Evolutionary conservation across 1,140 invertebrate genomes (phyloP).

Genomic region (Ptiloglossa arizonensis): DNA sequence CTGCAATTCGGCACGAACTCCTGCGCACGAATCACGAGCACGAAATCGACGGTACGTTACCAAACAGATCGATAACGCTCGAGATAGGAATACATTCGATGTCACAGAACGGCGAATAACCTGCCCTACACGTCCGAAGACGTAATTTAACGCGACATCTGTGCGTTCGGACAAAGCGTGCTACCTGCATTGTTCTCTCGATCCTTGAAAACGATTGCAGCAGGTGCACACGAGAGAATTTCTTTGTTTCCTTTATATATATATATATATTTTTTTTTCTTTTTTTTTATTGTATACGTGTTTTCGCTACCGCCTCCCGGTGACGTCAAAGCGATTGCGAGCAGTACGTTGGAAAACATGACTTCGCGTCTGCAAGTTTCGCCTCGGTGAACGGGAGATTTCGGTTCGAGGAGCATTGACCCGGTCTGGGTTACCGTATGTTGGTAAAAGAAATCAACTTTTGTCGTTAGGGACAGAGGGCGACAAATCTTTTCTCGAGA

Average conservation of each 20-base stretch:
- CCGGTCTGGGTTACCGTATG: not conserved
- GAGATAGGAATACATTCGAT: conserved; percentile 40
- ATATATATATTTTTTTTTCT: not conserved
- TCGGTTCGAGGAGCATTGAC: not conserved
- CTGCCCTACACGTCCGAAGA: not conserved
- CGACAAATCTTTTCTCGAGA: not conserved
- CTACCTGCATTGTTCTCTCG: not conserved
- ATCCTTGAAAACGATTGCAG: not conserved
- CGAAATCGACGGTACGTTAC: not conserved
- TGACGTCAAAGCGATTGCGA: conserved; percentile 13
- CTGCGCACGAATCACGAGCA: not conserved
- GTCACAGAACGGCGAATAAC: conserved; percentile 6
- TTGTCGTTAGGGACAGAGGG: not conserved
- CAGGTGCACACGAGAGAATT: conserved; percentile 19
- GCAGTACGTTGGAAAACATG: not conserved
- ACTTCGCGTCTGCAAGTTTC: not conserved
- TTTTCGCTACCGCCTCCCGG: not conserved
- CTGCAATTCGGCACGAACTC: conserved; percentile 6
- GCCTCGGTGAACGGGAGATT: conserved; percentile 16
- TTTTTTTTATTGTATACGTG: not conserved
- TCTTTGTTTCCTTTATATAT: conserved; percentile 4
- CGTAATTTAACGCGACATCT: conserved; percentile 20
- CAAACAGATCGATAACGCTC: conserved; percentile 33
- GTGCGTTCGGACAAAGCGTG: conserved; percentile 8
- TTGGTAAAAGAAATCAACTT: conserved; percentile 5